phyloP scores from a whole-genome alignment of 2,113 vertebrate species.

The Brachionichthys hirsutus region DNA sequence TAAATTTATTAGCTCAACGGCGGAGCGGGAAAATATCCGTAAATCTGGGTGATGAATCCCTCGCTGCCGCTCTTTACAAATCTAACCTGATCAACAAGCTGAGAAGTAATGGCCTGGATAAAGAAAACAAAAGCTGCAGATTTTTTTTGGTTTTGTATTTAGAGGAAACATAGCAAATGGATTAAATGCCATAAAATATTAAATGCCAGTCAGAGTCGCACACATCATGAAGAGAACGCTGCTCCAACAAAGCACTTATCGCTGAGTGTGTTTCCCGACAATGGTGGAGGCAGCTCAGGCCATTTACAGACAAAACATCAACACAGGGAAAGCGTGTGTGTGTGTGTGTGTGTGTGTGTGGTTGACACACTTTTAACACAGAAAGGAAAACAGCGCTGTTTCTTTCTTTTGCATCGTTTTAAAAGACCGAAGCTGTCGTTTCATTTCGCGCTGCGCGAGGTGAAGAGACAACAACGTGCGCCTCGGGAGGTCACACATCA shows the following conservation, averaged over 20 bases:
- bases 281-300: slow-evolving; percentile 58
- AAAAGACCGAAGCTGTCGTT: slow-evolving; percentile 9
- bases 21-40: slow-evolving; percentile 10
- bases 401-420: slow-evolving; percentile 42
- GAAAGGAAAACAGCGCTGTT: slow-evolving; percentile 10
- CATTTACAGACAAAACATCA: slow-evolving; percentile 70
- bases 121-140: slow-evolving; percentile 54
- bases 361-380: slow-evolving; percentile 40
- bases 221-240: slow-evolving; percentile 51
- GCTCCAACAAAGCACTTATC: slow-evolving; percentile 71
- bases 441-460: slow-evolving; percentile 23
- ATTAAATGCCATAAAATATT: slow-evolving; percentile 79
- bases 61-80: slow-evolving; percentile 51
- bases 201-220: slow-evolving; percentile 66
- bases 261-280: slow-evolving; percentile 73
- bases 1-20: slow-evolving; percentile 44
- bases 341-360: slow-evolving; percentile 10
- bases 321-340: slow-evolving; percentile 25
- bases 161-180: slow-evolving; percentile 72
- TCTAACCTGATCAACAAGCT: slow-evolving; percentile 65
- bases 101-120: slow-evolving; percentile 62
- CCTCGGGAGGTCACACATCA: slow-evolving; percentile 34
- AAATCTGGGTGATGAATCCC: slow-evolving; percentile 54
- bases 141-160: slow-evolving; percentile 46
- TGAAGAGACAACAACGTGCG: slow-evolving; percentile 15